These are phyloP conservation scores for Pocota personata DNA, from an alignment of 2,888 invertebrate genomes.

Conservation along the genomic window DNA sequence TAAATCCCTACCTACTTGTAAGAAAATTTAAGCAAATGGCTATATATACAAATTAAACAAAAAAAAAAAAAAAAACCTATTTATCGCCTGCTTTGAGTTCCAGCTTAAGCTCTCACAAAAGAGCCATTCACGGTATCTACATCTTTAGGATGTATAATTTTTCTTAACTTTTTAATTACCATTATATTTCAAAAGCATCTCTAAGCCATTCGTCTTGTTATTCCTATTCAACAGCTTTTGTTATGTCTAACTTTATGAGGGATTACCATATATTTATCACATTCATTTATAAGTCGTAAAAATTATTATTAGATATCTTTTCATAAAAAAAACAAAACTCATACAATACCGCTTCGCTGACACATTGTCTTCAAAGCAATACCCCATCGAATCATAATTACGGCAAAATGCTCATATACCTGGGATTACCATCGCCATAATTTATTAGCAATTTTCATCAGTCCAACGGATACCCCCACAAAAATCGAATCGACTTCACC, in stretches of 20 bases:
- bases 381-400: constrained; percentile 58
- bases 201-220: background rate
- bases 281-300: constrained; percentile 38
- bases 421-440: constrained; percentile 64
- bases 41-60: background rate
- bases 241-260: constrained; percentile 39
- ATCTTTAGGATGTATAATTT: background rate
- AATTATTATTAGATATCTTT: constrained; percentile 34
- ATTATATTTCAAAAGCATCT: background rate
- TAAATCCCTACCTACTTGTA: background rate
- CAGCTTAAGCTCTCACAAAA: background rate
- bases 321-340: constrained; percentile 21
- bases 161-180: background rate
- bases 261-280: constrained; percentile 55
- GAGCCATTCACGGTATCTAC: background rate
- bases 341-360: constrained; percentile 5
- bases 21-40: background rate
- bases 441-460: constrained; percentile 65
- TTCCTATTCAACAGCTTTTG: constrained; percentile 11
- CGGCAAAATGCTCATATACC: constrained; percentile 12
- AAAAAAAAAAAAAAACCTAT: background rate
- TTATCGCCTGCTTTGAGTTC: background rate
- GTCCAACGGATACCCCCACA: constrained; percentile 28
- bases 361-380: constrained; percentile 1
- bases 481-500: constrained; percentile 23